Evolutionary conservation across 1,140 invertebrate species (phyloP).

Genomic region (Leptinotarsa texana): DNA sequence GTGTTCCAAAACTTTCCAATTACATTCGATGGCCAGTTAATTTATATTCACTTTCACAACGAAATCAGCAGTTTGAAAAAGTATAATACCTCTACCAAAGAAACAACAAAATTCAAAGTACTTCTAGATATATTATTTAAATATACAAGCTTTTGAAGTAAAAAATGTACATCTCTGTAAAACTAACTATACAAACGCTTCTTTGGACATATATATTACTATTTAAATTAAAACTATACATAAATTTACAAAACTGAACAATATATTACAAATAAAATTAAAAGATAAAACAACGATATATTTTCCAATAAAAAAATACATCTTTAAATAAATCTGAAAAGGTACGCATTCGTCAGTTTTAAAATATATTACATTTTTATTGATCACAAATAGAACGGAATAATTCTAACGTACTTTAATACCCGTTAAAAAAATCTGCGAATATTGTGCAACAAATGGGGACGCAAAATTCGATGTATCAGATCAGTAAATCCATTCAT

Average conservation of each 20-base stretch:
- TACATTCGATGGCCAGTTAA: too few species aligned
- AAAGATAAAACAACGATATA: slow-evolving; percentile 48
- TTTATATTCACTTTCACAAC: too few species aligned
- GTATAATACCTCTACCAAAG: too few species aligned
- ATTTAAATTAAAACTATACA: slow-evolving; percentile 48
- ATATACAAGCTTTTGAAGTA: slow-evolving; percentile 50
- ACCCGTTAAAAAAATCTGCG: slow-evolving; percentile 48
- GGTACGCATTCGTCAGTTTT: slow-evolving; percentile 46
- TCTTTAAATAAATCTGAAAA: slow-evolving; percentile 41
- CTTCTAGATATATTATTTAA: slow-evolving; percentile 44
- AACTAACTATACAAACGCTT: slow-evolving; percentile 47
- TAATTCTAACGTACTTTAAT: slow-evolving; percentile 52
- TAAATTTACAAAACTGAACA: slow-evolving; percentile 46
- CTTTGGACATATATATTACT: slow-evolving; percentile 51
- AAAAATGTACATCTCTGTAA: slow-evolving; percentile 48
- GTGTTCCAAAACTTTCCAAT: too few species aligned
- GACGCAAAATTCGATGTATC: slow-evolving; percentile 29
- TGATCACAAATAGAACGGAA: slow-evolving; percentile 54
- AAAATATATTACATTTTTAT: slow-evolving; percentile 44
- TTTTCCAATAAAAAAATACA: slow-evolving; percentile 49
- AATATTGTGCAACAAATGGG: slow-evolving; percentile 20
- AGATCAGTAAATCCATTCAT: slow-evolving; percentile 22
- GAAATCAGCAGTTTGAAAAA: too few species aligned
- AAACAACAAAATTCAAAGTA: too few species aligned
- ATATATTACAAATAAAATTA: slow-evolving; percentile 50